Evolutionary conservation across 2,888 invertebrate species (phyloP).

Genomic region (Leptinotarsa tumamoca): DNA sequence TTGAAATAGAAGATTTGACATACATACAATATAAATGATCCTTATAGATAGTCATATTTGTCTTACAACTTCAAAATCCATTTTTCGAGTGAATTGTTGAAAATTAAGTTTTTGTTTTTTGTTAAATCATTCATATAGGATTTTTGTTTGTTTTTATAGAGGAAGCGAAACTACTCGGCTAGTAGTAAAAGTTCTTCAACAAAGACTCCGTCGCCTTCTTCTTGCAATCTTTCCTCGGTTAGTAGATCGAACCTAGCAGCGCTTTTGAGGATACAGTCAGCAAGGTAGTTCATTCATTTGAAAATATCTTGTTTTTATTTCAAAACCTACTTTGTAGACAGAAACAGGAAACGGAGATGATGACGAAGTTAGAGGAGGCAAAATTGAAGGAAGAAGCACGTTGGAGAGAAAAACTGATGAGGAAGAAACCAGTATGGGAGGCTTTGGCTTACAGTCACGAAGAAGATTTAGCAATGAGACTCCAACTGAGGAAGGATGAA

Average conservation of each 20-base stretch:
- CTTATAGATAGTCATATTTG: too few species aligned
- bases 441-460: conserved; percentile 75
- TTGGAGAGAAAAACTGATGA: conserved; percentile 72
- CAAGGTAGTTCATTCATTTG: conserved; percentile 62
- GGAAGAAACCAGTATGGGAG: conserved; percentile 79
- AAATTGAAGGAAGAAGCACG: conserved; percentile 71
- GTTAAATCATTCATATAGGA: neutral
- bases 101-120: neutral
- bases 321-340: conserved; percentile 63
- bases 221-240: conserved; percentile 65
- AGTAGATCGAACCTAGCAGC: conserved; percentile 77
- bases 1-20: too few species aligned
- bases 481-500: conserved; percentile 76
- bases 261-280: conserved; percentile 73
- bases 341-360: conserved; percentile 74
- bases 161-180: conserved; percentile 54
- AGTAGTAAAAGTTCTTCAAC: conserved; percentile 59
- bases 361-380: conserved; percentile 71
- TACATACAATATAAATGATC: too few species aligned
- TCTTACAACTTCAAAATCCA: too few species aligned
- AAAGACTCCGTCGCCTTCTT: conserved; percentile 61
- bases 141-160: conserved; percentile 31
- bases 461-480: conserved; percentile 76
- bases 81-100: too few species aligned
- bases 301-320: neutral